Evolutionary conservation across 2,113 vertebrate genomes (phyloP).

Genomic region (Emydocephalus ijimae): DNA sequence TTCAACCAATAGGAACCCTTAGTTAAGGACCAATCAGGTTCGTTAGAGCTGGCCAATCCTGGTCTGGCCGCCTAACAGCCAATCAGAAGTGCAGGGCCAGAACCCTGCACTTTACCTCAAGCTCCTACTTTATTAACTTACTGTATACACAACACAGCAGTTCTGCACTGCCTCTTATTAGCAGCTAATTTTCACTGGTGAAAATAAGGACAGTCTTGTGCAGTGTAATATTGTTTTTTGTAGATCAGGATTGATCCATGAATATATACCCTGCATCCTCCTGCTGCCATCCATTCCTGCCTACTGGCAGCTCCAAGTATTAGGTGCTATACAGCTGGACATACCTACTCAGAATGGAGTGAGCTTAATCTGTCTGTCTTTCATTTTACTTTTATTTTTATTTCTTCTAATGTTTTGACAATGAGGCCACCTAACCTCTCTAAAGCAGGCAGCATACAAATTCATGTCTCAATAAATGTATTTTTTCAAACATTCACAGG

Average conservation of each 20-base stretch:
- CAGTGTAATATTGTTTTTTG: too few relatives aligned
- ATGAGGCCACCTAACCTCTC: background rate
- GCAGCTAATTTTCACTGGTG: background rate
- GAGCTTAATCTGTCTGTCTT: background rate
- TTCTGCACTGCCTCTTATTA: background rate
- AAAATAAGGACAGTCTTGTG: background rate
- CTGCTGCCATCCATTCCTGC: background rate
- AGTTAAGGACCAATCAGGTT: too few relatives aligned
- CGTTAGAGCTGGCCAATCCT: too few relatives aligned
- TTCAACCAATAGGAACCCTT: too few relatives aligned
- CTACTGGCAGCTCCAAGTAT: background rate
- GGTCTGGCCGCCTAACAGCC: too few relatives aligned
- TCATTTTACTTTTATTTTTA: background rate
- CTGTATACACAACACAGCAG: too few relatives aligned
- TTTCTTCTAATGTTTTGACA: background rate
- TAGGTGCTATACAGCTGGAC: background rate
- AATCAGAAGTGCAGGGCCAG: too few relatives aligned
- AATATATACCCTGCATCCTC: background rate
- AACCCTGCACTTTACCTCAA: too few relatives aligned
- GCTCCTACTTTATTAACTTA: too few relatives aligned
- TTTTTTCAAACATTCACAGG: background rate
- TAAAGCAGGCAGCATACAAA: background rate
- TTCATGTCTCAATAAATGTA: background rate
- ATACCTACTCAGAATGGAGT: background rate
- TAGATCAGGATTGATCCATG: background rate